Percentiles rank a stretch among this genome's conserved stretches.
Evolutionary conservation across 2,888 invertebrate species (phyloP).

Genomic region (Drosophila tripunctata): DNA sequence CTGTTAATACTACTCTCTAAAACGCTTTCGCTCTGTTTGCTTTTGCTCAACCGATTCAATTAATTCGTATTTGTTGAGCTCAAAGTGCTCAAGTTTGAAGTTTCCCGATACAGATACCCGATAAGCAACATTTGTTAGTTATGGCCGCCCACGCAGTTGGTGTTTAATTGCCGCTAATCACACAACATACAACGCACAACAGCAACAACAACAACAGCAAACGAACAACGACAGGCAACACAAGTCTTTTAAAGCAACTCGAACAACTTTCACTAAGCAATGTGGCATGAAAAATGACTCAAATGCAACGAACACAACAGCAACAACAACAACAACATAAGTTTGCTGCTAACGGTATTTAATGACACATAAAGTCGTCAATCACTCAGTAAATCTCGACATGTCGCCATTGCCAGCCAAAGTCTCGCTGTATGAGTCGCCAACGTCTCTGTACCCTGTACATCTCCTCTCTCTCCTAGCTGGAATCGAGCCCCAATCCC

Average conservation of each 20-base stretch:
- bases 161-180: constrained; percentile 64
- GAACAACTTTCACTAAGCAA: constrained; percentile 64
- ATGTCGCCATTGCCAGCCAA: constrained; percentile 55
- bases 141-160: constrained; percentile 26
- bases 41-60: constrained; percentile 1
- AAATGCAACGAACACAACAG: constrained; percentile 37
- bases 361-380: constrained; percentile 82
- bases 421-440: constrained; percentile 17
- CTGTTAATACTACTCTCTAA: neutral
- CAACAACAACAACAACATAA: constrained; percentile 25
- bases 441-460: constrained; percentile 16
- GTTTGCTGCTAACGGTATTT: constrained; percentile 75
- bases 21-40: neutral
- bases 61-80: neutral
- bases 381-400: constrained; percentile 78
- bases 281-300: constrained; percentile 67
- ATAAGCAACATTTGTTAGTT: constrained; percentile 21
- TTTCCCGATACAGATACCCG: constrained; percentile 3
- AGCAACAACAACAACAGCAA: constrained; percentile 11
- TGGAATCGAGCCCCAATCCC: constrained; percentile 13
- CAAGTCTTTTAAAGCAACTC: constrained; percentile 23
- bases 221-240: constrained; percentile 11
- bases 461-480: constrained; percentile 10
- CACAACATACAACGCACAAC: constrained; percentile 40
- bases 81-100: constrained; percentile 11